A percentile compares a stretch with the other conserved stretches of the same genome.
These are phyloP conservation scores for Paracentrotus lividus DNA, from an alignment of 53 echinoderm and acorn worm genomes.

Conservation along the genomic window DNA sequence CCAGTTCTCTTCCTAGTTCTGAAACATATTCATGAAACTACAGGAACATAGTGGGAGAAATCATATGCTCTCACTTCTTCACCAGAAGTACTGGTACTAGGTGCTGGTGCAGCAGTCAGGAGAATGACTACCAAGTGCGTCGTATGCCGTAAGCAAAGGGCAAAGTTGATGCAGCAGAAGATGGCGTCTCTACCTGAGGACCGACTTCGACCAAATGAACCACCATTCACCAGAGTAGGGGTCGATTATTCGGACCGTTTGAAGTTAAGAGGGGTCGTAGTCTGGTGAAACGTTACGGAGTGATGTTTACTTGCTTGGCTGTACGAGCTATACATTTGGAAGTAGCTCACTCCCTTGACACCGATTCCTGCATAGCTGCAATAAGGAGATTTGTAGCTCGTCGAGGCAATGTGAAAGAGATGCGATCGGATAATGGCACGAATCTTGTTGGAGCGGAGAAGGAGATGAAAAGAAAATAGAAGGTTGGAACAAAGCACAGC, in stretches of 20 bases:
- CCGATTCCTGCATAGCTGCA: conserved; percentile 69
- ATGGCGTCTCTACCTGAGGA: conserved; percentile 53
- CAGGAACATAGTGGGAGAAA: conserved; percentile 55
- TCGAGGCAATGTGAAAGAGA: conserved; percentile 60
- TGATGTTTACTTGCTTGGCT: not conserved
- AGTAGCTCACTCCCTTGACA: not conserved
- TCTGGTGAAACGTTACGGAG: not conserved
- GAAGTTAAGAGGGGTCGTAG: not conserved
- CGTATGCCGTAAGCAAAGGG: conserved; percentile 40
- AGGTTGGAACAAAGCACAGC: conserved; percentile 42
- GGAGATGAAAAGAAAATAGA: conserved; percentile 44
- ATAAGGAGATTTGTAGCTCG: conserved; percentile 65
- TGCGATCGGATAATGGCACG: conserved; percentile 71
- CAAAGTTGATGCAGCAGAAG: conserved; percentile 37
- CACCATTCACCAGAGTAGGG: conserved; percentile 35
- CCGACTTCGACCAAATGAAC: conserved; percentile 9
- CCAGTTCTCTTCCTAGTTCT: conserved; percentile 62
- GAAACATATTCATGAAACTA: conserved; percentile 50
- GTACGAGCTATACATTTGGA: not conserved
- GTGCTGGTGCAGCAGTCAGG: conserved; percentile 65
- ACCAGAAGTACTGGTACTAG: conserved; percentile 67
- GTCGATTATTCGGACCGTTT: conserved; percentile 40
- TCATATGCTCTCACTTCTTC: conserved; percentile 63
- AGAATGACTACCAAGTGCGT: not conserved
- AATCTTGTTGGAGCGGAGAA: conserved; percentile 71